Conservation (phyloP, 1,140 invertebrate genomes). For the Neodiprion virginianus region DNA sequence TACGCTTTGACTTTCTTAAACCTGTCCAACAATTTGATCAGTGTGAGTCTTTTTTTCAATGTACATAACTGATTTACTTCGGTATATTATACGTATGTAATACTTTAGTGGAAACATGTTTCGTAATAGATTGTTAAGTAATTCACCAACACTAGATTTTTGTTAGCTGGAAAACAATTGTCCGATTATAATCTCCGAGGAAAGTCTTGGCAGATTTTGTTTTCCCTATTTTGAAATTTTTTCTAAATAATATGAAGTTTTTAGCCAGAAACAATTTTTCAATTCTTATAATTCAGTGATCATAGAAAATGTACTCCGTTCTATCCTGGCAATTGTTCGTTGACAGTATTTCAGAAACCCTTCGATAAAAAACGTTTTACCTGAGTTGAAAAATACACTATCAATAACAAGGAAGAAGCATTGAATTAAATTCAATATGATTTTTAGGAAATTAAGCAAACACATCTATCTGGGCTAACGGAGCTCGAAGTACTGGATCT, state of each 20-base stretch:
- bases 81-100: not conserved
- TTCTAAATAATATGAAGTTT: too few species aligned
- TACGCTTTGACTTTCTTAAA: slow-evolving; percentile 75
- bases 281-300: too few species aligned
- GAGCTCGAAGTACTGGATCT: slow-evolving; percentile 80
- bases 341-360: too few species aligned
- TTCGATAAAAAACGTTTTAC: too few species aligned
- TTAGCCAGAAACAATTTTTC: too few species aligned
- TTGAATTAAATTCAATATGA: slow-evolving; percentile 24
- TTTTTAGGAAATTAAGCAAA: slow-evolving; percentile 72
- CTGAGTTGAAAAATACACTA: too few species aligned
- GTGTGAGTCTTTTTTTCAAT: slow-evolving; percentile 62
- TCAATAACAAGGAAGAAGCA: not conserved
- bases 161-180: not conserved
- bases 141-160: not conserved
- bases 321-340: too few species aligned
- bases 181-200: not conserved
- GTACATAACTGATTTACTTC: slow-evolving; percentile 1
- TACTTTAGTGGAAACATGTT: not conserved
- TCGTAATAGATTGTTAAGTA: slow-evolving; percentile 3
- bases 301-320: too few species aligned
- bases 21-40: slow-evolving; percentile 83
- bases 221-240: too few species aligned
- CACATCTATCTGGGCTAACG: slow-evolving; percentile 69
- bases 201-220: too few species aligned